Base-by-base conservation (phyloP, 2,113 vertebrate species). In the Macroglossus sobrinus region DNA sequence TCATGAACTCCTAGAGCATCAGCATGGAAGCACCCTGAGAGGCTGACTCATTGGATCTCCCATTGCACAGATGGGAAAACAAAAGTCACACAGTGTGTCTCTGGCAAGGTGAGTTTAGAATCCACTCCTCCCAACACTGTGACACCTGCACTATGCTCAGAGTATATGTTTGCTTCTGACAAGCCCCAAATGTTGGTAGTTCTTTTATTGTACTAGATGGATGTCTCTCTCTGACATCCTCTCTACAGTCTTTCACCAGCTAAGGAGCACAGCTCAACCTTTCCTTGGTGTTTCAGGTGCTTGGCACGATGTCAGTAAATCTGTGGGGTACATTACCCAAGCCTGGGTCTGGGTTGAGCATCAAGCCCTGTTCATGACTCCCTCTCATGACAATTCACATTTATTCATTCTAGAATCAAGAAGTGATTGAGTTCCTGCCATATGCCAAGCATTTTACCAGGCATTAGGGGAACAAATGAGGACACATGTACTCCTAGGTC, bases 341-440 rank as follows among this genome's bases (percentile, higher is more conserved):
- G 30, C 33, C 50, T 33, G 47, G 69, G 22, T 38, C 75, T 72
- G 50, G 11, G 38, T 3, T 13, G 33, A 91, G 38, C 24, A 22
- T 76, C 35, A 9, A 1, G 40, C 64, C 35, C 57, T 43, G 61
- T 28, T 74, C 40, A 24, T 8, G 21, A 1, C 38, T 61, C 19
- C 7, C 24, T 45, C 43, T 40, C 2, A 2, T 1, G 45, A 38
- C 2, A 0, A 0, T 90, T 79, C 8, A 26, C 3, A 1, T 93
- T 82, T 88, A 61, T 81, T 78, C 33, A 8, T 45, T 76, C 53
- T 71, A 71, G 63, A 89, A 94, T n/a, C 7, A 26, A 75, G 71
- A 76, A 71, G 13, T 38, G 45, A 63, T 28, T 63, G 24, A 84
- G 55, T 55, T 33, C 43, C n/a, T 63, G 19, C 40, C 33, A 24